Evolutionary conservation across 2,888 invertebrate genomes (phyloP), one percentile per base, ranked within the genome.

Genomic region (Apotomis turbidana): DNA sequence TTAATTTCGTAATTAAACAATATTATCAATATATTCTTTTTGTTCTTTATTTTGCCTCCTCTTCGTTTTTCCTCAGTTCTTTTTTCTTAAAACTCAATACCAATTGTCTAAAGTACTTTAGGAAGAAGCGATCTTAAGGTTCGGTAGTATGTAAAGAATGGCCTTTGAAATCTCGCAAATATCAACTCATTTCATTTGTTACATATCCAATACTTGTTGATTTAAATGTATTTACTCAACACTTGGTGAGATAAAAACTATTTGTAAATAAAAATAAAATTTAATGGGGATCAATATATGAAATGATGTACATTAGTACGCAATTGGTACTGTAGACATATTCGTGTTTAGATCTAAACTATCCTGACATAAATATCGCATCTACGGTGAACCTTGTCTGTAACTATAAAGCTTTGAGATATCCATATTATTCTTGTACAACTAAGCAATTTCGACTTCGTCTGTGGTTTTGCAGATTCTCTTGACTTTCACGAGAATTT

Each of bases 251-350:
- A 85, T 87, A 84, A 85, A 88, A 83, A 72, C 63, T 91, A 92
- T 88, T 89, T 93, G 92, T 93, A 93, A 88, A 93, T 93, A 93
- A 88, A 91, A 88, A 88, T 88, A 90, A 89, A 90, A 86, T 87
- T 90, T 90, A 93, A 92, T 87, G 89, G 93, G 93, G 93, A 93
- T 87, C 93, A 93, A 93, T 90, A 91, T 91, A 90, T 88, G 90
- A 90, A 85, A 91, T 84, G 85, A 87, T 90, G 92, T 92, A 90
- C 90, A 85, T 86, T 87, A 88, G 90, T 91, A 90, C 91, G 87
- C 91, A 89, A 88, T 90, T 90, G 92, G 90, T 92, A 91, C 90
- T 91, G 90, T 92, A 91, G 90, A 88, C 87, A 89, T 91, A 90
- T 84, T 88, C 86, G 86, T 90, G 88, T 87, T 81, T 91, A 92